Percentiles rank a stretch among this genome's conserved stretches.
Evolutionary conservation across 2,797 vertebrate genomes (phyloP).

Genomic region (Toxotes lorentzi): DNA sequence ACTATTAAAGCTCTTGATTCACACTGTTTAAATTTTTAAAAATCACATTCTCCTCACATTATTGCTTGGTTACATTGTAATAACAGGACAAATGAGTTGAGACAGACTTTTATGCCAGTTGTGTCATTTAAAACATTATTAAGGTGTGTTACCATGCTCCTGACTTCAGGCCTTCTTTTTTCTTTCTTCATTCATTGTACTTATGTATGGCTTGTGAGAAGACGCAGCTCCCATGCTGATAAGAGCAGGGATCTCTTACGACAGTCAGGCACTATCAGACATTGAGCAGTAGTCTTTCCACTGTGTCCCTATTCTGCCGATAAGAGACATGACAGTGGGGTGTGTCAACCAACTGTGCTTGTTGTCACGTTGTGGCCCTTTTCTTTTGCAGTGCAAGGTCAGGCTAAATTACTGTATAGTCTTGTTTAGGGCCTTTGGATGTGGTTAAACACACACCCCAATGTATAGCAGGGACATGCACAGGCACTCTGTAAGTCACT

Average conservation of each 20-base stretch:
- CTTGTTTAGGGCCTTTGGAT: constrained; percentile 7
- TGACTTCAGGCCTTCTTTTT: not conserved
- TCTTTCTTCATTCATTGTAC: not conserved
- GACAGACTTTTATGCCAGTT: not conserved
- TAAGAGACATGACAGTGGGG: constrained; percentile 77
- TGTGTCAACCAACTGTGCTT: constrained; percentile 61
- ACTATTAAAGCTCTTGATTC: not conserved
- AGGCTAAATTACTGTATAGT: constrained; percentile 1
- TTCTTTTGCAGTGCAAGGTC: constrained; percentile 37
- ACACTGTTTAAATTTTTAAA: not conserved
- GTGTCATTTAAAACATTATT: not conserved
- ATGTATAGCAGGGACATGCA: not conserved
- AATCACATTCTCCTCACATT: not conserved
- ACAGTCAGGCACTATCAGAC: constrained; percentile 77
- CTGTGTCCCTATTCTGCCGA: constrained; percentile 72
- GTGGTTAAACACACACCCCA: constrained; percentile 9
- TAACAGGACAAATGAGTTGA: not conserved
- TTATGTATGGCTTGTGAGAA: constrained; percentile 50
- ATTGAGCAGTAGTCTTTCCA: constrained; percentile 77
- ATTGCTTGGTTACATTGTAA: not conserved
- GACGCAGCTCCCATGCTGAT: constrained; percentile 71
- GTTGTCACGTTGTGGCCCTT: constrained; percentile 41
- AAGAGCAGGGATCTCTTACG: constrained; percentile 69
- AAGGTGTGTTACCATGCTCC: constrained; percentile 13
- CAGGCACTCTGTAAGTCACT: constrained; percentile 2